Evolutionary conservation across 2,113 vertebrate species (phyloP), one percentile per base, ranked within the genome.

Genomic region (Gavia stellata): DNA sequence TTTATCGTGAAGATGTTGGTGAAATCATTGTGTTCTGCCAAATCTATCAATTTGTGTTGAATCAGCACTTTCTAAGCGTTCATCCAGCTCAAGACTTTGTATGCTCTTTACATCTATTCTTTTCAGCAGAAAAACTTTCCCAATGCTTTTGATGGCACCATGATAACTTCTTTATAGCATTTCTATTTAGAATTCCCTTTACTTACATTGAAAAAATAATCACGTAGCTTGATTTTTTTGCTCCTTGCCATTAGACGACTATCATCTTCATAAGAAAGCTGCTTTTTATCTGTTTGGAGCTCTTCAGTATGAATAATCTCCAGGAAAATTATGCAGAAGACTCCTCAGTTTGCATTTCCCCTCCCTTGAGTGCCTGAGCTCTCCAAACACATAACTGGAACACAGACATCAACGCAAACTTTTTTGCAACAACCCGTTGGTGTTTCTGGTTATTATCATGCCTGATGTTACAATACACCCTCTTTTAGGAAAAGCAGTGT

Each of bases 361-460:
- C 56, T 86, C 53, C 71, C 20, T 45, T 33, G 67, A 66, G 6
- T 40, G 61, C 19, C 71, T 87, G 78, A 96, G 59, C 20, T 91
- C 56, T 91, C 63, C 77, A 91, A 96, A 70, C 4, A 12, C 49
- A 25, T 28, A 67, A 56, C 12, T 72, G 56, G 70, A 77, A 90
- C 40, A 70, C 0, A 0, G 3, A 95, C 31, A 75, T 38, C 66
- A 86, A 72, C 53, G 26, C 79, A 49, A 94, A 85, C 25, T 85
- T 94, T 94, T 87, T 85, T 95, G 40, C 40, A 82, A 80, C 56
- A 90, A 28, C 26, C 40, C 36, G 0, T 92, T 74, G 72, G 79
- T 94, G 33, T 88, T 96, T 90, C 92, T 95, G 79, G 78, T 93
- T 94, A 92, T 91, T 94, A 58, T 93, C 91, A 49, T 40, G 70